A percentile compares a stretch with the other conserved stretches of the same genome.
Conservation (phyloP, 1,140 invertebrate species). For the Lethrus apterus region DNA sequence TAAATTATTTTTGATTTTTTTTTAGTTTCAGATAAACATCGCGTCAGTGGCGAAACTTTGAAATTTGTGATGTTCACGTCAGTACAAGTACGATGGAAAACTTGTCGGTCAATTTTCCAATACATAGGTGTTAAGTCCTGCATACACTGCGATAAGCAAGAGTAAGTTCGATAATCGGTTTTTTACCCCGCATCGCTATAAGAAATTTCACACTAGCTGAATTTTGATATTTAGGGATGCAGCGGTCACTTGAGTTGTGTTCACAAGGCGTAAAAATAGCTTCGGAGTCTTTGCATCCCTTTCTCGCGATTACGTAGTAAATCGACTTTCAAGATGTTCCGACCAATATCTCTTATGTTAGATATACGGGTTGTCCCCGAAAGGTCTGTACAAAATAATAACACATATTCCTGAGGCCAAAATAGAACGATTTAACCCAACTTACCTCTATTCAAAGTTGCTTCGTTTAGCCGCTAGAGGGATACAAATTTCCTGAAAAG, state of each 20-base stretch:
- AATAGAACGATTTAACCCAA: too few relatives aligned
- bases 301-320: not conserved
- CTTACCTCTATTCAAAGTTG: too few relatives aligned
- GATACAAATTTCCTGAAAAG: too few relatives aligned
- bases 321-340: not conserved
- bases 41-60: too few relatives aligned
- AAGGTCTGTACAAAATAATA: too few relatives aligned
- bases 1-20: too few relatives aligned
- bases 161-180: constrained; percentile 31
- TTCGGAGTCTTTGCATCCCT: constrained; percentile 15
- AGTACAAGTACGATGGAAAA: too few relatives aligned
- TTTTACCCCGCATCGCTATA: constrained; percentile 20
- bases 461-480: too few relatives aligned
- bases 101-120: constrained; percentile 30
- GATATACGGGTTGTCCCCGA: too few relatives aligned
- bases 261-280: constrained; percentile 32
- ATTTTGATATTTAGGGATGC: constrained; percentile 36
- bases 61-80: too few relatives aligned
- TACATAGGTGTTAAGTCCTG: constrained; percentile 37
- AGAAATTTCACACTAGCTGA: constrained; percentile 39
- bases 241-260: constrained; percentile 24
- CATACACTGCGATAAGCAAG: constrained; percentile 36
- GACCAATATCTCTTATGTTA: not conserved
- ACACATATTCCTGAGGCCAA: too few relatives aligned
- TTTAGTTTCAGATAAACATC: too few relatives aligned